Base-by-base conservation (phyloP, 2,888 invertebrate species). In the Phlogophora meticulosa region DNA sequence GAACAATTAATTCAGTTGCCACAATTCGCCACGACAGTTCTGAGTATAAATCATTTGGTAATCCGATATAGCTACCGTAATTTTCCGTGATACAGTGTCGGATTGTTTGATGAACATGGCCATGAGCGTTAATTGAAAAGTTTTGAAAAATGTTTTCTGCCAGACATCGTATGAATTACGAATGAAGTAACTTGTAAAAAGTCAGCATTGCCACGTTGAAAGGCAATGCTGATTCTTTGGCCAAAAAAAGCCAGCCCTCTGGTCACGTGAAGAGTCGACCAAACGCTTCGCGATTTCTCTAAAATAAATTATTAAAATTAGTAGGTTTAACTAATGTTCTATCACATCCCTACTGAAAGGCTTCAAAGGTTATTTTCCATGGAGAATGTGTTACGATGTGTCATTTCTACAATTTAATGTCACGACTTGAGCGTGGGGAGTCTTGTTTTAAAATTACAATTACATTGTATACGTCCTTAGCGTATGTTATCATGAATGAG, bases 11-110 rank as follows among this genome's bases (percentile, higher is more conserved):
- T 91, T 87, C 84, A 71, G 67, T 79, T 69, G 72, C 72, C 72
- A 78, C 83, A 82, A 84, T 82, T 78, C 77, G 68, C 76, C 76
- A 76, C 80, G 88, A 91, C 91, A 90, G 87, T 88, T 88, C 84
- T 78, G 81, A 65, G 73, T 81, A 91, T 92, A 92, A 91, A 92
- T 92, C 90, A 89, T 80, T 67, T 53, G 58, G 85, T 88, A 91
- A 92, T 86, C 84, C 84, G 89, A 90, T 90, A 89, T 76, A 76
- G 88, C 88, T 88, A 86, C 89, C 82, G 87, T 83, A 58, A 49
- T 74, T 65, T 74, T 60, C 34, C 53, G 84, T 69, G 80, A 82
- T 81, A 81, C 62, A 88, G 73, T 45, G 81, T 38, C 13, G 5
- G 7, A 15, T 34, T 49, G 62, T 58, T 55, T 53, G 38, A 36